Evolutionary conservation across 2,888 invertebrate species (phyloP).

Genomic region (Lithophane leautieri): DNA sequence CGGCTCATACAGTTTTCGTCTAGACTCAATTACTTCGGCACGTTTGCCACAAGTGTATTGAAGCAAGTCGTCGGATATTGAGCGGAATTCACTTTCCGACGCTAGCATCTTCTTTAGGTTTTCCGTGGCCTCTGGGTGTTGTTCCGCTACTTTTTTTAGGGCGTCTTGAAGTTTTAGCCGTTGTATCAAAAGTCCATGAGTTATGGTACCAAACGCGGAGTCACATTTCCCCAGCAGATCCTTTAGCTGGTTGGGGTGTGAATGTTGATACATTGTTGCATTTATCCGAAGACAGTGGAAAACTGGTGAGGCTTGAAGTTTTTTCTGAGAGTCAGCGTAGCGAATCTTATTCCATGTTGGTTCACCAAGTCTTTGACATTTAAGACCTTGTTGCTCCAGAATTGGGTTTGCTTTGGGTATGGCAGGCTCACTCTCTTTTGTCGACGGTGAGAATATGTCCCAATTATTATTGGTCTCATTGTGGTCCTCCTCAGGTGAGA

Average conservation of each 20-base stretch:
- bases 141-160: background rate
- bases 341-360: too few species aligned
- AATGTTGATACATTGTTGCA: background rate
- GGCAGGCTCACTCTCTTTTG: background rate
- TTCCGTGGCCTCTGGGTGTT: background rate
- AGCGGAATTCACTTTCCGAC: conserved; percentile 5
- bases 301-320: too few species aligned
- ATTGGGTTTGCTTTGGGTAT: background rate
- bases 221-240: conserved; percentile 5
- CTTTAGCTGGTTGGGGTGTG: background rate
- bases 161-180: background rate
- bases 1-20: background rate
- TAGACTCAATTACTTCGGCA: conserved; percentile 3
- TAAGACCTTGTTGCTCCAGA: background rate
- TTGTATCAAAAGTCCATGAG: background rate
- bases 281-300: too few species aligned
- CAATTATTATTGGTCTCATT: conserved; percentile 5
- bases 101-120: background rate
- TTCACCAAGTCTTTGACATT: too few species aligned
- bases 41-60: conserved; percentile 10
- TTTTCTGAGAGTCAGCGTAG: too few species aligned
- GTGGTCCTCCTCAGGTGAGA: background rate
- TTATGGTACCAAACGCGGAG: background rate
- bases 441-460: background rate
- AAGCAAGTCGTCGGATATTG: background rate